These are phyloP conservation scores for Heliconius cydno DNA, from an alignment of 2,888 invertebrate genomes.

Conservation along the genomic window DNA sequence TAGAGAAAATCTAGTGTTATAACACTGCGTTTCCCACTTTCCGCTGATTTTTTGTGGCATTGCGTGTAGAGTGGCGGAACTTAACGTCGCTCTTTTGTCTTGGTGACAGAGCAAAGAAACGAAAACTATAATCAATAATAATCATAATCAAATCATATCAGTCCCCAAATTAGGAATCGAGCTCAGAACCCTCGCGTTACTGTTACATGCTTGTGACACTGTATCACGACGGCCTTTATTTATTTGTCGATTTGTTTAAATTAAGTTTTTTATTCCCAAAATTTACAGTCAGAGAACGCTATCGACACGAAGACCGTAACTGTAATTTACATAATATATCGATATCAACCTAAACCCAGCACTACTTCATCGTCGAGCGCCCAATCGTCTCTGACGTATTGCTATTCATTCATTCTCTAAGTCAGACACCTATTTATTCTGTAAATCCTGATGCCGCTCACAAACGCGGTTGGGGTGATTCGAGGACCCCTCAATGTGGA, in stretches of 20 bases:
- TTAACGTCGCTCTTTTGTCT: not conserved
- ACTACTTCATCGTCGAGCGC: conserved; percentile 64
- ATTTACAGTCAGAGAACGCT: too few relatives aligned
- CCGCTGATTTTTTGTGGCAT: too few relatives aligned
- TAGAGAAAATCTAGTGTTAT: not conserved
- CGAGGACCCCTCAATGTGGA: conserved; percentile 52
- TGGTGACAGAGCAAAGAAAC: too few relatives aligned
- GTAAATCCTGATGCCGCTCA: conserved; percentile 58
- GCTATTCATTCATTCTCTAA: conserved; percentile 72
- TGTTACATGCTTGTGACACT: too few relatives aligned
- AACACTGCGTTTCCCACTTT: not conserved
- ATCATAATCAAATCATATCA: too few relatives aligned
- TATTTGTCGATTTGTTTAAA: too few relatives aligned
- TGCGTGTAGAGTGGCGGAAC: not conserved
- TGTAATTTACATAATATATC: conserved; percentile 7
- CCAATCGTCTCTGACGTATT: conserved; percentile 77
- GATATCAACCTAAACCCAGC: conserved; percentile 34
- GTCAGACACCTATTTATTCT: conserved; percentile 72
- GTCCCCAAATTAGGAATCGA: too few relatives aligned
- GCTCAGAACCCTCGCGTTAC: too few relatives aligned
- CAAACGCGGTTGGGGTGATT: conserved; percentile 48
- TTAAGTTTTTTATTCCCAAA: too few relatives aligned
- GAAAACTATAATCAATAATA: too few relatives aligned
- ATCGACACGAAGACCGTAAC: too few relatives aligned
- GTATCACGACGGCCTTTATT: too few relatives aligned